phyloP scores from a whole-genome alignment of 2,888 invertebrate species.

The Diachrysia chrysitis region DNA sequence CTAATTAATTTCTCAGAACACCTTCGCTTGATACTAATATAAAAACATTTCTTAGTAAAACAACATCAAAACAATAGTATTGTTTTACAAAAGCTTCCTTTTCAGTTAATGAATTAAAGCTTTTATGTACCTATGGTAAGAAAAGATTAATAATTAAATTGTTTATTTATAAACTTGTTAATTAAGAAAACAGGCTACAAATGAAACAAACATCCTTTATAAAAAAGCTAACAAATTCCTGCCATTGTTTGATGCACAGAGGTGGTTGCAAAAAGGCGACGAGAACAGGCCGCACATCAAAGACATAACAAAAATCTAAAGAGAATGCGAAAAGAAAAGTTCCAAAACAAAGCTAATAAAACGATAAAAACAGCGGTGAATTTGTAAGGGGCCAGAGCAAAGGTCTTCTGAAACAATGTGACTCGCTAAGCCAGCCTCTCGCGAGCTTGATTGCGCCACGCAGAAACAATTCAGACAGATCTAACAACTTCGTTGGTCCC shows the following conservation, averaged over 20 bases:
- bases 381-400: slow-evolving; percentile 75
- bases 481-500: slow-evolving; percentile 63
- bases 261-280: slow-evolving; percentile 51
- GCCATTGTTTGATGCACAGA: slow-evolving; percentile 54
- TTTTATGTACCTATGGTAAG: background rate
- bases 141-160: slow-evolving; percentile 8
- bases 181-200: slow-evolving; percentile 51
- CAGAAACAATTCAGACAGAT: slow-evolving; percentile 66
- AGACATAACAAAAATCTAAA: slow-evolving; percentile 73
- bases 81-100: background rate
- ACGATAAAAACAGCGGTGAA: slow-evolving; percentile 79
- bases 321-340: slow-evolving; percentile 73
- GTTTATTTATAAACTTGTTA: slow-evolving; percentile 40
- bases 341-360: slow-evolving; percentile 82
- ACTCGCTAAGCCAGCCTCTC: slow-evolving; percentile 69
- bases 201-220: slow-evolving; percentile 48
- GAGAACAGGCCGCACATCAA: slow-evolving; percentile 69
- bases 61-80: slow-evolving; percentile 11
- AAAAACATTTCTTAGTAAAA: background rate
- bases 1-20: background rate
- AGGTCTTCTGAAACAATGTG: slow-evolving; percentile 79
- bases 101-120: slow-evolving; percentile 1
- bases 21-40: background rate
- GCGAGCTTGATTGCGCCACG: slow-evolving; percentile 70
- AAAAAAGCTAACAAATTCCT: slow-evolving; percentile 50